Base-by-base conservation (phyloP, 1,140 invertebrate genomes). In the Temnothorax nylanderi region DNA sequence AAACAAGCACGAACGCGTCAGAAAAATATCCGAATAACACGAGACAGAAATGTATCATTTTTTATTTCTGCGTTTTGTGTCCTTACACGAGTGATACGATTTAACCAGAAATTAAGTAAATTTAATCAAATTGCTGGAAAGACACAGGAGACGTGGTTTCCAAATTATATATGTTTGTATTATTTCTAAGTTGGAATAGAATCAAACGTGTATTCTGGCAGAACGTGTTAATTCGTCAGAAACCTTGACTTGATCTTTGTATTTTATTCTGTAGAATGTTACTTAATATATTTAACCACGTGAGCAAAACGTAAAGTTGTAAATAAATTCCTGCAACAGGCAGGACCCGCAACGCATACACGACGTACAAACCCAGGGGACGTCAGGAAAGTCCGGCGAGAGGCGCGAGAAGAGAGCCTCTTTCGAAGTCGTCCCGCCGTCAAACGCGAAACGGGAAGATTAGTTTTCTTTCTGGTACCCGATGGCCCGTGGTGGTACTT, bases 401-500 rank as follows among this genome's bases (percentile, higher is more conserved):
- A 82, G 51, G 82, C 82, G 82, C 67, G 65, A 3, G 37, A 41
- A 85, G 78, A 86, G 85, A 86, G 34, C 32, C 67, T 56, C 67
- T 72, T 82, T 82, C 80, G 80, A 18, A 72, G 65, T 26, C 26
- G 54, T 8, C 4, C 32, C 69, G 69, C 54, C 69, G 80, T 84
- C 80, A 84, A 87, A 82, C 44, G 72, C 18, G 76, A 34, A 84
- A 62, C 34, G 82, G 75, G 67, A 74, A 76, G 76, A 89, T 90
- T 90, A 87, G 89, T 90, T 88, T 90, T 90, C 88, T 88, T 81
- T 87, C 78, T 60, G 64, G 69, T 82, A 41, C 21, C 75, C 87
- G 89, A 87, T 88, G 88, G 84, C 87, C 87, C 78, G 88, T 78
- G 37, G 76, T 74, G 89, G 90, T 89, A 86, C 90, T 91, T 91